Base-by-base conservation (phyloP, 2,888 invertebrate genomes). In the Beris morrisii region DNA sequence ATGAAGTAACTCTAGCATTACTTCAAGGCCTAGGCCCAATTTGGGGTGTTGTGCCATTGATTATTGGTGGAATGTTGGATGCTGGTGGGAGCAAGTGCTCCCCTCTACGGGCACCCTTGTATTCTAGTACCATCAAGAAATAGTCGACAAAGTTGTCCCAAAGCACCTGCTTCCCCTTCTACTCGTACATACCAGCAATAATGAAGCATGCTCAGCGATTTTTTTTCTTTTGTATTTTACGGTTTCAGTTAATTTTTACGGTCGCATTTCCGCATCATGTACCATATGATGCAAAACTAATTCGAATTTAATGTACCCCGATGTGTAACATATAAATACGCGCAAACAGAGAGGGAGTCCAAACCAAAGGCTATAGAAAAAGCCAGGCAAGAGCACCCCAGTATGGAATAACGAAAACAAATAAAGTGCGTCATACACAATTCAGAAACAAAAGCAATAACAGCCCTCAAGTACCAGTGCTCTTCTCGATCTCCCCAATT, bases 241-340 rank as follows among this genome's bases (percentile, higher is more conserved):
- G 59, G 54, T 54, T 61, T 22, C 38, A 12, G 11, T 53, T 48
- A 64, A 69, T 67, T 66, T 67, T 63, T 63, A 68, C 64, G 68
- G 69, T 66, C 66, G 46, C 64, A 50, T 78, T 80, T 81, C 79
- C 78, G 79, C 80, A 78, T 80, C 79, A 78, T 78, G 75, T 76
- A 78, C 77, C 79, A 80, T 78, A 79, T 80, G 80, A 80, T 81
- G 81, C 79, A 80, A 80, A 79, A 79, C 79, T 80, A 80, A 80
- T 81, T 81, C 77, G 78, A 80, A 81, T 78, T 81, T 81, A 81
- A 80, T 80, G 79, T 77, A 78, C 76, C 67, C 52, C 66, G 57
- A 56, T 56, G 65, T 67, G 65, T 67, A 63, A 48, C 53, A 54
- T 54, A 64, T 53, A 53, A 53, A 54, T 44, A 38, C 9, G 38